Base-by-base conservation (phyloP, 2,888 invertebrate genomes). In the Orthosia incerta region DNA sequence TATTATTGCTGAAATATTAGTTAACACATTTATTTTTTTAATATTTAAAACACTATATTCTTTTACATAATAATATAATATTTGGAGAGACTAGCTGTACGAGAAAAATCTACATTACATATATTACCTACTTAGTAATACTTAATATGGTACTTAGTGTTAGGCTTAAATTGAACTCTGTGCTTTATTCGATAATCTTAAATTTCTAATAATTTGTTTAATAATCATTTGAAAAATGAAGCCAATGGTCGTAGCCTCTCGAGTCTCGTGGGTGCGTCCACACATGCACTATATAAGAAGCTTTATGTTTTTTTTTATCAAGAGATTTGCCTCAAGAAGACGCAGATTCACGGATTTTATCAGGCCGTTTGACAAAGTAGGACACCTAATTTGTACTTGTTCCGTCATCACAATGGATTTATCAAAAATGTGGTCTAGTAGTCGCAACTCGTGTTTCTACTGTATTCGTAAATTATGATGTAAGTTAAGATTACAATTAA, bases 311-410 rank as follows among this genome's bases (percentile, higher is more conserved):
- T 66, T 15, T 39, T 39, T 4, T n/a, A 51, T 51, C 12, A 7
- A 23, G 0, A 67, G 16, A 55, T 1, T 26, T 55, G 20, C 26
- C 18, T 18, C 20, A 31, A 20, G 7, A 39, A 48, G 15, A 48
- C 4, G 39, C 39, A n/a, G 3, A 7, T 18, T 15, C 23, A 59
- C 3, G 3, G 31, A 60, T 31, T 61, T 55, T 39, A 55, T 13
- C 13, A 23, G 48, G 62, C 62, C 31, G 13, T 72, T 72, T 72
- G 74, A 61, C 31, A 48, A 48, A 55, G 23, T 74, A 74, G 55
- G 1, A 46, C 55, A 65, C 16, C 23, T 46, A 11, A 4, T 46
- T 45, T 45, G 2, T 5, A n/a, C 11, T 16, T 4, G 11, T 7
- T 50, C 18, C 9, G 4, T 39, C 3, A 68, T 62, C 7, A 48